Evolutionary conservation across 2,113 vertebrate species (phyloP), one percentile per base, ranked within the genome.

Genomic region (Chaetorhynchus papuensis): DNA sequence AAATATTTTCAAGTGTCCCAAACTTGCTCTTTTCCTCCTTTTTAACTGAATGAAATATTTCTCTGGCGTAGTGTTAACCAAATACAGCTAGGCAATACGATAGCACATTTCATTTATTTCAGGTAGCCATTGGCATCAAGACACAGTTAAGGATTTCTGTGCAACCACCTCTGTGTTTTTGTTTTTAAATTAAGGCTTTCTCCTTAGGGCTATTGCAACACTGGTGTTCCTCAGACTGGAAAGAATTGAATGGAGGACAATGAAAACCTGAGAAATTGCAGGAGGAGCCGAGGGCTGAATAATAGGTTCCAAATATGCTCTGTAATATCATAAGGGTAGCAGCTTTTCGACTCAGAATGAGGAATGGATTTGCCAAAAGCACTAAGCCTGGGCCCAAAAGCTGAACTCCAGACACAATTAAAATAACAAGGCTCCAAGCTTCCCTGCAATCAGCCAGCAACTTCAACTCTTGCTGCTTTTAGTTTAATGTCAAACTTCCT

Each of bases 171-270:
- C 81, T 56, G 30, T 82, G 49, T 5, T 86, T 86, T 93, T 78
- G 85, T 63, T 95, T 95, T 91, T 91, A 95, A 95, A 94, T 93
- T 80, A 70, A 85, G 42, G 2, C 66, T 92, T 93, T 75, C 31
- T 95, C 79, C 90, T 93, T 35, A 71, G 56, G 83, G 82, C 47
- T 92, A 13, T 83, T 80, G 56, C 42, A 90, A 20, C 79, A 81
- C 3, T 88, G 79, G 54, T 93, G 84, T 60, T 89, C 30, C 63
- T 74, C 60, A 90, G 82, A 77, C 4, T 6, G 76, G 35, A 45
- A 93, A 82, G 47, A 88, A 90, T 41, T 87, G 45, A 70, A 74
- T 39, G 24, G 69, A 60, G 60, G 72, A 49, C 64, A 78, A 54
- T 2, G 6, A 78, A 89, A 93, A 92, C 44, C 71, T 79, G 65